Conservation (phyloP, 2,797 vertebrate species). For the Enteromius unitaeniatus region DNA sequence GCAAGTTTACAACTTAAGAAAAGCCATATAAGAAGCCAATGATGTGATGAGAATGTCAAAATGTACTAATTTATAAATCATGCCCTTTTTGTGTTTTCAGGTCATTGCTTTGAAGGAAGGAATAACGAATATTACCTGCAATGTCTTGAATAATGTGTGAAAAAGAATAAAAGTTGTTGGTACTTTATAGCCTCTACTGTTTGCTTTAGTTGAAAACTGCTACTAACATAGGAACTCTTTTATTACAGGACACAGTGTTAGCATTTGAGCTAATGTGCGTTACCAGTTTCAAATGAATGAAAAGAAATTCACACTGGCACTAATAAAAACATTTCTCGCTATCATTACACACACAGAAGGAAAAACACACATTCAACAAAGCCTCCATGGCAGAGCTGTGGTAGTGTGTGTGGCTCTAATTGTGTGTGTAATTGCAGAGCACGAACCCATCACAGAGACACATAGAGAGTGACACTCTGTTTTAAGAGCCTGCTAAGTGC, state of each 20-base stretch:
- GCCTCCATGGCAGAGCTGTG: constrained; percentile 47
- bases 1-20: neutral
- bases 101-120: neutral
- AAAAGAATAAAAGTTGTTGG: neutral
- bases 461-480: constrained; percentile 59
- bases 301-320: neutral
- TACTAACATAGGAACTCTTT: neutral
- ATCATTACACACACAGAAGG: constrained; percentile 20
- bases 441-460: constrained; percentile 55
- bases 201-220: neutral
- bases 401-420: constrained; percentile 66
- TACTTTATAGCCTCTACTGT: neutral
- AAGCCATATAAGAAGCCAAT: neutral
- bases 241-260: neutral
- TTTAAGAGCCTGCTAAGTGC: constrained; percentile 63
- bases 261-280: neutral
- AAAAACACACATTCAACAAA: constrained; percentile 52
- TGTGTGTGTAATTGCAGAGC: constrained; percentile 68
- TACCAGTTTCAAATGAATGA: neutral
- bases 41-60: neutral
- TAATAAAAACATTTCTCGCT: neutral
- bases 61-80: neutral
- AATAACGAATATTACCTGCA: neutral
- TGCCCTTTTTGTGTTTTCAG: neutral
- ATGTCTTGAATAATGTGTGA: neutral